Conservation (phyloP, 1,140 invertebrate genomes). For the Drepana arcuata region DNA sequence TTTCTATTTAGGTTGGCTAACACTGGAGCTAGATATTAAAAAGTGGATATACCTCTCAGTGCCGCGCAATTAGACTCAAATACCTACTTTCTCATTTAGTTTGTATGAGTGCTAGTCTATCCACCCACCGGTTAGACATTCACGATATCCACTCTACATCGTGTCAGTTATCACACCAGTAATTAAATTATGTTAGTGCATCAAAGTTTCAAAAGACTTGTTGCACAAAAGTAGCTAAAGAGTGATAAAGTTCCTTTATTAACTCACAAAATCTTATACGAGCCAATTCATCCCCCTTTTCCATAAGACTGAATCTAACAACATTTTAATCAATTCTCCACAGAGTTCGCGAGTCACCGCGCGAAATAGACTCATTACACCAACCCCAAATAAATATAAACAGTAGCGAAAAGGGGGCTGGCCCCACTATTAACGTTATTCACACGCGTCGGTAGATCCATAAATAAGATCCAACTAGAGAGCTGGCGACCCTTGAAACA, state of each 20-base stretch:
- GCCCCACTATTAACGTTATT: slow-evolving; percentile 63
- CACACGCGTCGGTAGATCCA: slow-evolving; percentile 58
- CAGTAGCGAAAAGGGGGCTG: slow-evolving; percentile 52
- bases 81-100: too few relatives aligned
- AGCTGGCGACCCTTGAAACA: slow-evolving; percentile 27
- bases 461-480: slow-evolving; percentile 51
- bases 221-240: too few relatives aligned
- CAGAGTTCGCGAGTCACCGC: slow-evolving; percentile 66
- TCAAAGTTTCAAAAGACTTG: too few relatives aligned
- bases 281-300: slow-evolving; percentile 39
- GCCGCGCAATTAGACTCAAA: too few relatives aligned
- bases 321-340: slow-evolving; percentile 68
- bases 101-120: too few relatives aligned
- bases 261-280: slow-evolving; percentile 53
- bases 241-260: slow-evolving; percentile 52
- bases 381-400: slow-evolving; percentile 68
- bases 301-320: slow-evolving; percentile 56
- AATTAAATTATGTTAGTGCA: too few relatives aligned
- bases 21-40: too few relatives aligned
- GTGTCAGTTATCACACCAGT: too few relatives aligned
- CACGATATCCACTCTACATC: too few relatives aligned
- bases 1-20: too few relatives aligned
- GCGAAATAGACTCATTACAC: slow-evolving; percentile 62
- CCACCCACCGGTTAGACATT: too few relatives aligned
- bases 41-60: too few relatives aligned